phyloP scores from a whole-genome alignment of 2,113 vertebrate genomes.

The Eulemur macaco region DNA sequence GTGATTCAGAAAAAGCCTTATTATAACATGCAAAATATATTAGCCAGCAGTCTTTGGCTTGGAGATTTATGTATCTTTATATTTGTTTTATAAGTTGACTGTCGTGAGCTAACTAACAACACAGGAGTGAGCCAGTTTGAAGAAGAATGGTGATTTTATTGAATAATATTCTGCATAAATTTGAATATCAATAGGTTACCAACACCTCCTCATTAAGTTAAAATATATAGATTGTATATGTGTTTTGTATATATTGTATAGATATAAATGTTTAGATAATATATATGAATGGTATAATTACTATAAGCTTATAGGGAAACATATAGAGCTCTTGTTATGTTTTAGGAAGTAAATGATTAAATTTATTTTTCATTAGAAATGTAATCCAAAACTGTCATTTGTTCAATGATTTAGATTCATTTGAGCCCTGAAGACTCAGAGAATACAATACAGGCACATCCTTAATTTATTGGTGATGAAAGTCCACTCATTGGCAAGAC shows the following conservation, averaged over 20 bases:
- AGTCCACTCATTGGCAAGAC: neutral
- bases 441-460: neutral
- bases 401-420: neutral
- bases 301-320: neutral
- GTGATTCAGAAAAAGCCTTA: neutral
- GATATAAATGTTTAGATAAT: neutral
- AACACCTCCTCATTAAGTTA: neutral
- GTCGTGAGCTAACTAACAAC: neutral
- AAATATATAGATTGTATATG: neutral
- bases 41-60: neutral
- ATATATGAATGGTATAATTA: neutral
- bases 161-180: neutral
- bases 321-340: neutral
- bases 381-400: neutral
- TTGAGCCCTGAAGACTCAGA: neutral
- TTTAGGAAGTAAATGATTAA: neutral
- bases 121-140: neutral
- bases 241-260: no score
- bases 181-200: neutral
- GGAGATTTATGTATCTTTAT: neutral
- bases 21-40: neutral
- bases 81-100: conserved; percentile 28
- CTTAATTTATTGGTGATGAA: neutral
- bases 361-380: conserved; percentile 22
- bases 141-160: neutral